phyloP scores from a whole-genome alignment of 1,140 invertebrate genomes.

The Melipona quadrifasciata region DNA sequence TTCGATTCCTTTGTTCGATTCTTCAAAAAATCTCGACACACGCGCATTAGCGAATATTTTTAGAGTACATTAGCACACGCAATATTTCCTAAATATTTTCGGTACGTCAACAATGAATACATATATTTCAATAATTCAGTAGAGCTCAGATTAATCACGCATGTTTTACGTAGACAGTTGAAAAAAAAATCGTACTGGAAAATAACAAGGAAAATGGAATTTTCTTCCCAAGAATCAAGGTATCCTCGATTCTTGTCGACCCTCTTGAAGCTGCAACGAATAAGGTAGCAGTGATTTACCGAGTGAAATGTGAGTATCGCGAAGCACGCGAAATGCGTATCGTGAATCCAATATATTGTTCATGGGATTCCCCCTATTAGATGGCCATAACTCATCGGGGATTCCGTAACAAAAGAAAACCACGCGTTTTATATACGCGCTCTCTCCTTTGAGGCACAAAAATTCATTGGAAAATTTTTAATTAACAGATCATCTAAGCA shows the following conservation, averaged over 20 bases:
- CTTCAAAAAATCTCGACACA: not conserved
- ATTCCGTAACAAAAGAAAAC: conserved; percentile 56
- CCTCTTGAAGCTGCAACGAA: conserved; percentile 51
- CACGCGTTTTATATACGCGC: not conserved
- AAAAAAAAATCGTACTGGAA: not conserved
- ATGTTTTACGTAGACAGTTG: not conserved
- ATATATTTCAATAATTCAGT: too few species aligned
- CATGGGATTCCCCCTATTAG: conserved; percentile 59
- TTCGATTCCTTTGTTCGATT: not conserved
- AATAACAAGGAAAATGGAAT: not conserved
- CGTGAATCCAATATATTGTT: conserved; percentile 68
- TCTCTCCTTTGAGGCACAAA: not conserved
- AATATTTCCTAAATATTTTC: too few species aligned
- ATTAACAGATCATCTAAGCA: not conserved
- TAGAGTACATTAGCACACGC: not conserved
- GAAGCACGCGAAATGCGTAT: conserved; percentile 70
- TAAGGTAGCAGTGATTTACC: conserved; percentile 62
- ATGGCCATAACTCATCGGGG: conserved; percentile 59
- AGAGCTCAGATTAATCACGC: too few species aligned
- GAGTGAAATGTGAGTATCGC: conserved; percentile 68
- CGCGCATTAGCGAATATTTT: not conserved
- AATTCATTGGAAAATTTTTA: conserved; percentile 24
- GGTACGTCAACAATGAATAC: too few species aligned
- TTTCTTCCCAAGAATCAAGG: conserved; percentile 35
- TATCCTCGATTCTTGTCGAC: conserved; percentile 48